Conservation (phyloP, 2,113 vertebrate species). For the Lipotes vexillifer region DNA sequence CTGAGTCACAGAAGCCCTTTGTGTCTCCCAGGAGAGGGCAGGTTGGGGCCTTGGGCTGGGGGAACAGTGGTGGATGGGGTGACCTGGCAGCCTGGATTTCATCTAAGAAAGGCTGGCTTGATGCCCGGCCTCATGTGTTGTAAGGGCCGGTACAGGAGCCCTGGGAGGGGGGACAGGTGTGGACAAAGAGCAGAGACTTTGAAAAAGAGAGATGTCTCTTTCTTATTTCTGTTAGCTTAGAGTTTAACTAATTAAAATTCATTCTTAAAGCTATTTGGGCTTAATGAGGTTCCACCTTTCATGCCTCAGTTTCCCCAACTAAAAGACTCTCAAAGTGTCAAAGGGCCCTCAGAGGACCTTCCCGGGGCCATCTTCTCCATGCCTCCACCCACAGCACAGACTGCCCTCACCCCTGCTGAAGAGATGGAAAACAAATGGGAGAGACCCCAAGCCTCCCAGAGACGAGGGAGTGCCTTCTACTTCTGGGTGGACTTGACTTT, state of each 20-base stretch:
- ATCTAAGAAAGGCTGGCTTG: constrained; percentile 55
- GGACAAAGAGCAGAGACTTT: background rate
- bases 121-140: constrained; percentile 14
- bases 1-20: constrained; percentile 66
- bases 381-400: background rate
- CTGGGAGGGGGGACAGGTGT: constrained; percentile 24
- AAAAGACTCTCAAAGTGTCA: background rate
- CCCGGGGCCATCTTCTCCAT: background rate
- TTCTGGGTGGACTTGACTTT: background rate
- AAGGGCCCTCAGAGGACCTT: background rate
- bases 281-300: background rate
- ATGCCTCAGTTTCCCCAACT: background rate
- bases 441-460: background rate
- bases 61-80: background rate
- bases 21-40: constrained; percentile 37
- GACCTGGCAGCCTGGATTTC: constrained; percentile 25
- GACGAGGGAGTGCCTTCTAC: background rate
- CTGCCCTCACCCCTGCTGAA: background rate
- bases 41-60: background rate
- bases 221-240: background rate
- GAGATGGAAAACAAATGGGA: background rate
- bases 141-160: background rate
- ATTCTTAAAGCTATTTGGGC: background rate
- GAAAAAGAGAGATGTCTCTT: background rate
- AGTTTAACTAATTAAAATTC: constrained; percentile 1